Evolutionary conservation across 2,113 vertebrate genomes (phyloP).

Genomic region (Notarius lentiginosus): DNA sequence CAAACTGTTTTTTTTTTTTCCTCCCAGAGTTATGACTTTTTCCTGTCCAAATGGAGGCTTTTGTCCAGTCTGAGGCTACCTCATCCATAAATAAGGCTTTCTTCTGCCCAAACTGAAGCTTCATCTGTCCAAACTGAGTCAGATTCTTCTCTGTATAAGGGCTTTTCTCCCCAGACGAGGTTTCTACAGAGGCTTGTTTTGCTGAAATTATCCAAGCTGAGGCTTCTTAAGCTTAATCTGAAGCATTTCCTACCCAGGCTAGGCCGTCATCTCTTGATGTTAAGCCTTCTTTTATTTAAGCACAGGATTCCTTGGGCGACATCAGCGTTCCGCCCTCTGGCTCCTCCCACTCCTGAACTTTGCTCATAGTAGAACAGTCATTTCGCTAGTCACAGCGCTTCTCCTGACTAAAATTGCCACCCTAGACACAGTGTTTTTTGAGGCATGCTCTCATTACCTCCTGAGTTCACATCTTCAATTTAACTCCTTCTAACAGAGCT

Average conservation of each 20-base stretch:
- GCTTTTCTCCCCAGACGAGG: neutral
- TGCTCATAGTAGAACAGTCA: neutral
- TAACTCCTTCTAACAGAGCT: neutral
- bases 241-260: neutral
- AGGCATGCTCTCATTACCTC: no score
- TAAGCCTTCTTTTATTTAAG: neutral
- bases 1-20: no score
- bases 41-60: no score
- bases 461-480: neutral
- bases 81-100: no score
- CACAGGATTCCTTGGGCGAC: neutral
- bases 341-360: neutral
- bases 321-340: neutral
- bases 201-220: neutral
- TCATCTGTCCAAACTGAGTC: neutral
- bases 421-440: neutral
- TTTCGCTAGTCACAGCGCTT: neutral
- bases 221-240: neutral
- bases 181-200: neutral
- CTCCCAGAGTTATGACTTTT: no score
- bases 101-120: no score
- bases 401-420: neutral
- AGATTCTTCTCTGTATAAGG: neutral
- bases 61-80: no score
- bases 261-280: neutral